A percentile compares a stretch with the other conserved stretches of the same genome.
Conservation (phyloP, 2,888 invertebrate species). For the Acleris emargana region DNA sequence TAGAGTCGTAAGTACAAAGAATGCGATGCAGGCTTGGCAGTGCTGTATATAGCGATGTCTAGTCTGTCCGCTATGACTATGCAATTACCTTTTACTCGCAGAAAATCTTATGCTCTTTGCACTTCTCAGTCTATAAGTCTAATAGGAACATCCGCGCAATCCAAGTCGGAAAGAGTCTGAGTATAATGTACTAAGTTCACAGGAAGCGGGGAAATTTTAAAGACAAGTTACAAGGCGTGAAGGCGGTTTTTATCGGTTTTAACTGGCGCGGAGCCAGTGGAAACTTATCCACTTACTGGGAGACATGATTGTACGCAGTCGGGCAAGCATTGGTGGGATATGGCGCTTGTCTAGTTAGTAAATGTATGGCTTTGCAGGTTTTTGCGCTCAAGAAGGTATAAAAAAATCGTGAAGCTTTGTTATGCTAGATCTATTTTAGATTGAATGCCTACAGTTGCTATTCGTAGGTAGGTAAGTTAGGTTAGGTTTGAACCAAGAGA, state of each 20-base stretch:
- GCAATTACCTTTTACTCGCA: too few species aligned
- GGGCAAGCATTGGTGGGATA: slow-evolving; percentile 31
- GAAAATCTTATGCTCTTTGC: too few species aligned
- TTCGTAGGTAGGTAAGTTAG: too few species aligned
- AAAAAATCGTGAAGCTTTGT: not conserved
- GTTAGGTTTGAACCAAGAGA: too few species aligned
- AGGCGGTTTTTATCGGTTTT: slow-evolving; percentile 51
- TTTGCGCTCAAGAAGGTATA: not conserved
- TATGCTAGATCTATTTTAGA: too few species aligned
- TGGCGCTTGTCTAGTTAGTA: not conserved
- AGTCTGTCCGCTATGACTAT: too few species aligned
- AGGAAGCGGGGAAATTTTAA: slow-evolving; percentile 20
- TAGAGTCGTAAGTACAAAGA: too few species aligned
- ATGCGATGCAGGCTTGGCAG: too few species aligned
- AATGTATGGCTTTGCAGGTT: not conserved
- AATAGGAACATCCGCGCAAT: not conserved
- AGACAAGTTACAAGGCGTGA: slow-evolving; percentile 48
- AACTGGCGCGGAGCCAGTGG: slow-evolving; percentile 59
- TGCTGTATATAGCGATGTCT: too few species aligned
- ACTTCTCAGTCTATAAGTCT: too few species aligned
- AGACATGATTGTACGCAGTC: slow-evolving; percentile 58
- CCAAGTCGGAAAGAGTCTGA: not conserved
- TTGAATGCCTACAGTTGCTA: too few species aligned
- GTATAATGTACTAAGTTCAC: slow-evolving; percentile 14
- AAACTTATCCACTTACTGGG: slow-evolving; percentile 60